These are phyloP conservation scores for Atta colombica DNA, from an alignment of 1,140 invertebrate genomes.

Conservation along the genomic window DNA sequence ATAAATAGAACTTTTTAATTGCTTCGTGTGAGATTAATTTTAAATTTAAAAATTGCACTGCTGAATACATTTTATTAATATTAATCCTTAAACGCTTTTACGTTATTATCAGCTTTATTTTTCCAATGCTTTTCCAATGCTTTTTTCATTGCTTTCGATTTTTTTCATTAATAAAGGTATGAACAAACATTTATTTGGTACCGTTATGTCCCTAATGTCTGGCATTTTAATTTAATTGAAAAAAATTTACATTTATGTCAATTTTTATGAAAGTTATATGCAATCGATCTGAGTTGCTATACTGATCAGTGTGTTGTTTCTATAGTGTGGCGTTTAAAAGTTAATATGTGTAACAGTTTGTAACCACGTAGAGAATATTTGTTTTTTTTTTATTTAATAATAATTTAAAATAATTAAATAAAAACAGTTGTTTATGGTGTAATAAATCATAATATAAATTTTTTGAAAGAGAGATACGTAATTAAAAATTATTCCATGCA, in stretches of 20 bases:
- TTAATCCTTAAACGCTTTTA: background rate
- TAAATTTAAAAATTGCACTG: background rate
- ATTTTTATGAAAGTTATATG: too few relatives aligned
- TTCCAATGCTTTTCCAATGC: too few relatives aligned
- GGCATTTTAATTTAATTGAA: too few relatives aligned
- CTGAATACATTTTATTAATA: slow-evolving; percentile 12
- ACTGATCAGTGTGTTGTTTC: too few relatives aligned
- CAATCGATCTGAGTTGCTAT: too few relatives aligned
- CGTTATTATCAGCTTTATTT: too few relatives aligned
- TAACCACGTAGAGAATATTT: background rate
- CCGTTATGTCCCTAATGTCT: too few relatives aligned
- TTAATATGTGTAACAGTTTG: background rate
- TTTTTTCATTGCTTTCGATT: too few relatives aligned
- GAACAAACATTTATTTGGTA: too few relatives aligned
- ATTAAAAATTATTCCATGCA: background rate
- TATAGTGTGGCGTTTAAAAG: too few relatives aligned
- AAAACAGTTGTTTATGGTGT: background rate
- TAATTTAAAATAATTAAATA: background rate
- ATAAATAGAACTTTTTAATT: slow-evolving; percentile 14
- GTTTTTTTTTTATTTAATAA: background rate
- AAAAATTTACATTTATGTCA: too few relatives aligned
- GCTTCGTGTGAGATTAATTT: background rate
- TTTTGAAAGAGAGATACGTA: background rate
- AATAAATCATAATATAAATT: slow-evolving; percentile 4
- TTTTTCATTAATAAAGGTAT: too few relatives aligned